Evolutionary conservation across 2,113 vertebrate genomes (phyloP).

Genomic region (Tupaia tana): DNA sequence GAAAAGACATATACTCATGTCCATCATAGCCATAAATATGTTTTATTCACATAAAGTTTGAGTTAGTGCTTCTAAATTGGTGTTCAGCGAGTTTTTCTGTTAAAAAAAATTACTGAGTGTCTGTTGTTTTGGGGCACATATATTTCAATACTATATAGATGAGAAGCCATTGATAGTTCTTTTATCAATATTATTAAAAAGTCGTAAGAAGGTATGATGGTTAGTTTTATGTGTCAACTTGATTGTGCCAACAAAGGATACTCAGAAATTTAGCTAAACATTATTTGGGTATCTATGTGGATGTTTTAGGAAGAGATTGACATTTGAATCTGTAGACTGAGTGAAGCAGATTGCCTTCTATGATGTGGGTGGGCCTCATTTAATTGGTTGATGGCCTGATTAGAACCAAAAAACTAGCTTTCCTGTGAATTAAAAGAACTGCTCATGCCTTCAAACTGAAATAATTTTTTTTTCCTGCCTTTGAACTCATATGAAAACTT

Average conservation of each 20-base stretch:
- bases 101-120: neutral
- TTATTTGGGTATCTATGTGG: neutral
- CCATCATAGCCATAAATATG: neutral
- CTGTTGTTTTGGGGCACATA: neutral
- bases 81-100: neutral
- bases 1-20: neutral
- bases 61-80: neutral
- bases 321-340: neutral
- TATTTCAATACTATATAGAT: neutral
- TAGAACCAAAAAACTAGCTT: neutral
- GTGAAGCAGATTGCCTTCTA: neutral
- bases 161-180: neutral
- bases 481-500: neutral
- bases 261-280: neutral
- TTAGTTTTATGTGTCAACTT: neutral
- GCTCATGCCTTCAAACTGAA: neutral
- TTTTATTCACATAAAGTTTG: neutral
- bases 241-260: neutral
- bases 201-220: neutral
- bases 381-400: neutral
- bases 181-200: neutral
- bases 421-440: neutral
- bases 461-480: neutral
- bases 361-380: neutral
- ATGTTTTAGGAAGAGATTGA: neutral